These are phyloP conservation scores for Drosophila jambulina DNA, from an alignment of 1,140 invertebrate genomes.

Conservation along the genomic window DNA sequence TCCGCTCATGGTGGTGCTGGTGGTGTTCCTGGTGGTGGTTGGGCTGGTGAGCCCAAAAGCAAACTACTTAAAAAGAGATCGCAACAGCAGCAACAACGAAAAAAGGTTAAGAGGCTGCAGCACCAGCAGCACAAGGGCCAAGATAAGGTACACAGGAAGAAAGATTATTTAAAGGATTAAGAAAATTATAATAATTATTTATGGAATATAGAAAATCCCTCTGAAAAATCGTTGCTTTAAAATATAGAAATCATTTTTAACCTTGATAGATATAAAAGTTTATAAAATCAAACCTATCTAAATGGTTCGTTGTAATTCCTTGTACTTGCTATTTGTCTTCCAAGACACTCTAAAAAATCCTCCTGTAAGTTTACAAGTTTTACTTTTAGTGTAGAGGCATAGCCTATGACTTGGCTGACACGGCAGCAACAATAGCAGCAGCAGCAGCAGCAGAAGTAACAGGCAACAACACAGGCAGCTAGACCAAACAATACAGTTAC, in stretches of 20 bases:
- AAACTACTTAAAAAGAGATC: constrained; percentile 83
- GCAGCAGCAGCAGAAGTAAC: background rate
- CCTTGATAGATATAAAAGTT: background rate
- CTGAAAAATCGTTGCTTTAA: background rate
- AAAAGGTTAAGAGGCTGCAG: constrained; percentile 81
- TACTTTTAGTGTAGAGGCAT: background rate
- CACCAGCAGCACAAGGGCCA: constrained; percentile 18
- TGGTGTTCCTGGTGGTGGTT: background rate
- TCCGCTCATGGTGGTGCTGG: constrained; percentile 2
- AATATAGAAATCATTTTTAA: background rate
- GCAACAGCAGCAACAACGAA: constrained; percentile 51
- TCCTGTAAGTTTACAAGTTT: too few species aligned
- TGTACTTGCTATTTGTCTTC: background rate
- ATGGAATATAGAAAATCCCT: too few species aligned
- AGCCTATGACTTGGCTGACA: constrained; percentile 64
- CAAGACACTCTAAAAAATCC: background rate
- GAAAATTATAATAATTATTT: too few species aligned
- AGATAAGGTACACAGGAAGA: constrained; percentile 4
- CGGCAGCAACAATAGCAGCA: constrained; percentile 24
- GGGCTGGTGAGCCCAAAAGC: constrained; percentile 62
- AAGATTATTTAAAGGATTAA: background rate
- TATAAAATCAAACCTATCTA: background rate
- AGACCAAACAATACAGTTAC: constrained; percentile 79
- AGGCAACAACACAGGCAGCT: constrained; percentile 22
- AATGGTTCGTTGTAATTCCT: fast-evolving